Conservation (phyloP, 2,113 vertebrate genomes). For the Osmerus eperlanus region DNA sequence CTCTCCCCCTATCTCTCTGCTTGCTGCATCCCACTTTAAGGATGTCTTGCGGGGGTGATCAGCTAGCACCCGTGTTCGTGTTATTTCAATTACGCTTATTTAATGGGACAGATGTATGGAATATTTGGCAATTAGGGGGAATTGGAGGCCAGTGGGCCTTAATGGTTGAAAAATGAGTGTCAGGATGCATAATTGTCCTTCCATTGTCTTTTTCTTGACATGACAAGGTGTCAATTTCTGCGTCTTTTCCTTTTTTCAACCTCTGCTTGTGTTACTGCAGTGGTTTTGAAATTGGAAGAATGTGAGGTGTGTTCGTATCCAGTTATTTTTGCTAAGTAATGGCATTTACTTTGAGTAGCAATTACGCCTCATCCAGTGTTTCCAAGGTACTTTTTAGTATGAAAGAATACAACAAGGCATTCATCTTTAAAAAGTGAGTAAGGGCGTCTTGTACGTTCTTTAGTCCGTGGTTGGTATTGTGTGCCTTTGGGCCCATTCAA, state of each 20-base stretch:
- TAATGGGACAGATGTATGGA: conserved; percentile 86
- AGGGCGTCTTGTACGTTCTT: no score
- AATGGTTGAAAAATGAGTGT: conserved; percentile 22
- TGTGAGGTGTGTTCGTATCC: no score
- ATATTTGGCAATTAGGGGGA: conserved; percentile 81
- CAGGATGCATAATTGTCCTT: conserved; percentile 2
- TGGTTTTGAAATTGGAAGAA: not conserved
- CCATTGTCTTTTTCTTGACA: conserved; percentile 8
- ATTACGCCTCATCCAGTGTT: no score
- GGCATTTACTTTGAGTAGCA: no score
- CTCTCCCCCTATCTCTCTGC: conserved; percentile 60
- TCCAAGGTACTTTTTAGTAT: no score
- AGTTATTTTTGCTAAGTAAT: no score
- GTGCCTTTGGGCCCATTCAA: not conserved
- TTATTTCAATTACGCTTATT: conserved; percentile 90
- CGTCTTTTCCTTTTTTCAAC: not conserved
- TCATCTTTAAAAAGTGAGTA: no score
- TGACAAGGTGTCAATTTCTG: not conserved
- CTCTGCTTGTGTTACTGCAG: not conserved
- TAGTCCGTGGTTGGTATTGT: no score
- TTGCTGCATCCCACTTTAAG: conserved; percentile 76
- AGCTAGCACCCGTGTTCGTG: conserved; percentile 80
- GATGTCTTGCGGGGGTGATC: conserved; percentile 67
- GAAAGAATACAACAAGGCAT: no score
- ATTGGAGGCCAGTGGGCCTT: conserved; percentile 22